Conservation (phyloP, 2,888 invertebrate genomes). For the Ochropacha duplaris region DNA sequence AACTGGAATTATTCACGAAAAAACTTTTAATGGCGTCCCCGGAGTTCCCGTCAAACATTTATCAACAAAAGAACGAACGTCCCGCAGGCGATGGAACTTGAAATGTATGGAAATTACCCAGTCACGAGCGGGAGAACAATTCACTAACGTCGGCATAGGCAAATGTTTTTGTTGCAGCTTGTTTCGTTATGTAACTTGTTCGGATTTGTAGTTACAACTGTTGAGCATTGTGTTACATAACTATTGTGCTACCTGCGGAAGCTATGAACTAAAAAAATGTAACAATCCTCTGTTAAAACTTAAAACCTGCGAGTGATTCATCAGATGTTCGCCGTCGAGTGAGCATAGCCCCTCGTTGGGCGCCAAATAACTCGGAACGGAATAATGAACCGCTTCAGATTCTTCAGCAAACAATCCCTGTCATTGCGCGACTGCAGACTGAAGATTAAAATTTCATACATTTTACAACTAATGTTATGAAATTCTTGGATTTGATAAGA, state of each 20-base stretch:
- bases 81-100: constrained; percentile 83
- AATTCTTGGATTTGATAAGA: constrained; percentile 28
- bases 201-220: constrained; percentile 66
- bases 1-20: constrained; percentile 83
- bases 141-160: constrained; percentile 81
- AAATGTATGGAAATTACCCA: constrained; percentile 84
- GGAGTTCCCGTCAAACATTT: constrained; percentile 83
- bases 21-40: constrained; percentile 84
- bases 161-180: constrained; percentile 82
- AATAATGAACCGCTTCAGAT: constrained; percentile 68
- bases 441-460: constrained; percentile 55
- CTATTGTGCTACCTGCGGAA: constrained; percentile 28
- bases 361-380: constrained; percentile 69
- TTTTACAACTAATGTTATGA: constrained; percentile 32
- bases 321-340: constrained; percentile 53
- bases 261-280: constrained; percentile 39
- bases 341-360: constrained; percentile 58
- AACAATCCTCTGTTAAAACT: constrained; percentile 44
- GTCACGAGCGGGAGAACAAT: constrained; percentile 82
- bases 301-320: constrained; percentile 51
- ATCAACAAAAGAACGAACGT: constrained; percentile 83
- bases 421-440: constrained; percentile 52
- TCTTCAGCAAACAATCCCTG: constrained; percentile 63
- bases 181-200: constrained; percentile 68
- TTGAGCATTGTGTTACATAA: constrained; percentile 37